These are phyloP conservation scores for Eurosta solidaginis DNA, from an alignment of 1,140 invertebrate genomes.

Conservation along the genomic window DNA sequence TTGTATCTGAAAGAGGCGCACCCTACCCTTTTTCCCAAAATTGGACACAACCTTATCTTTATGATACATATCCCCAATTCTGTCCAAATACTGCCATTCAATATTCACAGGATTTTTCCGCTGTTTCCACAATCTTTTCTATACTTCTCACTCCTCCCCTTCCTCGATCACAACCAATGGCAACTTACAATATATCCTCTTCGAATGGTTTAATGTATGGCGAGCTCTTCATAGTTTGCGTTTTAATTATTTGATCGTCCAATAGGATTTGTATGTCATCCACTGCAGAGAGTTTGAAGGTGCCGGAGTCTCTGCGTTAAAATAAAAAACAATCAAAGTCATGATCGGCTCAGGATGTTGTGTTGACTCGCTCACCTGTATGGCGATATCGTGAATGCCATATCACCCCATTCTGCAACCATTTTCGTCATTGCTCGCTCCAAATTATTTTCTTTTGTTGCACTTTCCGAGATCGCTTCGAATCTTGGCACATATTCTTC, in stretches of 20 bases:
- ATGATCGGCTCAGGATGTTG: not conserved
- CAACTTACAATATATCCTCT: conserved; percentile 71
- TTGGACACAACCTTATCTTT: too few species aligned
- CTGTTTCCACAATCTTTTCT: too few species aligned
- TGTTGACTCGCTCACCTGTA: conserved; percentile 45
- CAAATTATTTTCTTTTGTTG: conserved; percentile 92
- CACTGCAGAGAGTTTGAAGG: conserved; percentile 85
- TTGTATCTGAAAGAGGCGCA: too few species aligned
- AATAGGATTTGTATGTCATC: conserved; percentile 95
- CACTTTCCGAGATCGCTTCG: conserved; percentile 90
- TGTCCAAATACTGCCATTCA: too few species aligned
- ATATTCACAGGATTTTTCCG: too few species aligned
- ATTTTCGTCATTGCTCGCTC: conserved; percentile 90
- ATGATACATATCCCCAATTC: too few species aligned
- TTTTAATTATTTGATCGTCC: conserved; percentile 96
- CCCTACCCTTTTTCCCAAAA: too few species aligned
- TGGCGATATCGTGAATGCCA: conserved; percentile 71
- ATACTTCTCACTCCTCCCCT: too few species aligned
- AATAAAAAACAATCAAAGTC: not conserved
- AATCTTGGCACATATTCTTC: conserved; percentile 91
- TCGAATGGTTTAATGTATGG: conserved; percentile 96
- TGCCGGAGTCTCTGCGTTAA: conserved; percentile 80
- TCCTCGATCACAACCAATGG: too few species aligned
- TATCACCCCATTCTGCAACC: conserved; percentile 89
- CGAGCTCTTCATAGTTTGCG: conserved; percentile 96